Evolutionary conservation across 2,888 invertebrate species (phyloP).

Genomic region (Pardosa pseudoannulata): DNA sequence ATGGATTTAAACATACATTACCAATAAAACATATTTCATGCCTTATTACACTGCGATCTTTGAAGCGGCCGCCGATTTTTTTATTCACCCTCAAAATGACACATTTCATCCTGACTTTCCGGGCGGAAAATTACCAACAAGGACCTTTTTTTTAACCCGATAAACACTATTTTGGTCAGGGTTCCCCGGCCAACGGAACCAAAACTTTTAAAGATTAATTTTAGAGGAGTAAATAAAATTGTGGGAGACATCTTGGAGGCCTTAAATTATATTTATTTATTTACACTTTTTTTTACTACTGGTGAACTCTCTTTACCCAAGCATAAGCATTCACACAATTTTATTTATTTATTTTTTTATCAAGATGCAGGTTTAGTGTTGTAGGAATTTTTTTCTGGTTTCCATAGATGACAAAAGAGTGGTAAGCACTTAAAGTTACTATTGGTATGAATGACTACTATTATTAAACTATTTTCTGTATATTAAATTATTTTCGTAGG

Average conservation of each 20-base stretch:
- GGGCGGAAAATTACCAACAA: slow-evolving; percentile 31
- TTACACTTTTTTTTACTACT: background rate
- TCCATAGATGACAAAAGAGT: too few species aligned
- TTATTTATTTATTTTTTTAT: too few species aligned
- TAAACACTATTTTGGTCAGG: slow-evolving; percentile 50
- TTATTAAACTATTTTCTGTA: too few species aligned
- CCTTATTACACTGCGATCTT: slow-evolving; percentile 43
- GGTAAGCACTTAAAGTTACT: too few species aligned
- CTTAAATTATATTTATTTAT: background rate
- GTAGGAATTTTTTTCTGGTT: too few species aligned
- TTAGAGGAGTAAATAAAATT: background rate
- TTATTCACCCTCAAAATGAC: slow-evolving; percentile 52
- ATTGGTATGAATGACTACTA: too few species aligned
- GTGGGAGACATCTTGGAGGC: background rate
- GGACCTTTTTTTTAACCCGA: slow-evolving; percentile 23
- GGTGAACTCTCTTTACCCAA: slow-evolving; percentile 32
- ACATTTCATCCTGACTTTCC: slow-evolving; percentile 45
- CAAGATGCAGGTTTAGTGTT: too few species aligned
- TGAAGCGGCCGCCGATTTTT: slow-evolving; percentile 48
- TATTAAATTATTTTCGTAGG: too few species aligned
- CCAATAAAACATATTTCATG: slow-evolving; percentile 65
- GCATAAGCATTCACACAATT: slow-evolving; percentile 24
- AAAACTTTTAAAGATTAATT: slow-evolving; percentile 24
- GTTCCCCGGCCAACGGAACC: slow-evolving; percentile 28
- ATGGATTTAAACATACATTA: slow-evolving; percentile 63